Evolutionary conservation across 2,888 invertebrate species (phyloP).

Genomic region (Gibbula magus): DNA sequence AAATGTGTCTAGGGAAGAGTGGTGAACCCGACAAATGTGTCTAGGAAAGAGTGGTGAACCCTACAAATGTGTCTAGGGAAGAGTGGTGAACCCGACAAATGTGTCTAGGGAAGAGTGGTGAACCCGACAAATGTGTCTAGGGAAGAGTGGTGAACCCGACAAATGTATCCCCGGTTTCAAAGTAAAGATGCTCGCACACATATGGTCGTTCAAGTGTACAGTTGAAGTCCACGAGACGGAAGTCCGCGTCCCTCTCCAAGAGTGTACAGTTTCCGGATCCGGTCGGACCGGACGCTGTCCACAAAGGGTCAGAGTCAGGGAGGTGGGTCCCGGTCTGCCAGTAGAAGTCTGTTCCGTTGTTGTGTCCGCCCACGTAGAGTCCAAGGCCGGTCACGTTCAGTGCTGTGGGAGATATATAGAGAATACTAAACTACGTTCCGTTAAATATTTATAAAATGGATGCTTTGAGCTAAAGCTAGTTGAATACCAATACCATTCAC

Average conservation of each 20-base stretch:
- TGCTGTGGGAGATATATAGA: background rate
- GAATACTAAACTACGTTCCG: too few species aligned
- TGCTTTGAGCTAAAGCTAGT: too few species aligned
- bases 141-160: too few species aligned
- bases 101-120: too few species aligned
- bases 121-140: background rate
- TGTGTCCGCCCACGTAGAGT: background rate
- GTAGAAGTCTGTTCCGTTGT: background rate
- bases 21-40: too few species aligned
- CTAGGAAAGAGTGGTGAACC: too few species aligned
- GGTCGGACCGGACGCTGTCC: background rate
- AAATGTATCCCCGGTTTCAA: background rate
- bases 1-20: too few species aligned
- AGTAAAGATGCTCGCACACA: background rate
- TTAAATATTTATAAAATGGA: too few species aligned
- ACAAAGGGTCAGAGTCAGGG: background rate
- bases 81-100: too few species aligned
- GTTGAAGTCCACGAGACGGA: background rate
- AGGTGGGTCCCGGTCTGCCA: background rate
- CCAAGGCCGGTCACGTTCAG: background rate
- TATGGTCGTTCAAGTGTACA: background rate
- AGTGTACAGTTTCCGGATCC: constrained; percentile 15
- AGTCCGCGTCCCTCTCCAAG: background rate
- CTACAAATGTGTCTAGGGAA: too few species aligned
- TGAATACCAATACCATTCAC: too few species aligned